Evolutionary conservation across 2,113 vertebrate genomes (phyloP).

Genomic region (Etheostoma spectabile): DNA sequence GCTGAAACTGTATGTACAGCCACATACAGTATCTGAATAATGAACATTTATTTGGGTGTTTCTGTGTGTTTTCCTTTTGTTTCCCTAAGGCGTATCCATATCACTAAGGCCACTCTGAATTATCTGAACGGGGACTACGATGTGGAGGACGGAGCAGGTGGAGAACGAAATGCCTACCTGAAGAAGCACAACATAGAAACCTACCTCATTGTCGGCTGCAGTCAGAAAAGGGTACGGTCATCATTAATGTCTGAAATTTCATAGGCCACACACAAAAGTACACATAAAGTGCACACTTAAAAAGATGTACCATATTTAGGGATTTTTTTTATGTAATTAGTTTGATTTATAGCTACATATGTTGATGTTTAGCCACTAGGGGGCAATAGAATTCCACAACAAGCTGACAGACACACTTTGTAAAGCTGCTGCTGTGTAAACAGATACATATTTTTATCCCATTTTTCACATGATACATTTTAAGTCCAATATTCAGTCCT

Average conservation of each 20-base stretch:
- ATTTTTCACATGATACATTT: background rate
- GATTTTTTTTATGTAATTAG: no score
- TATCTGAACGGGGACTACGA: constrained; percentile 99
- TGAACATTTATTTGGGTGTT: background rate
- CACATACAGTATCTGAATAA: background rate
- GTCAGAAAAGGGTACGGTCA: constrained; percentile 91
- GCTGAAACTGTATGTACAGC: no score
- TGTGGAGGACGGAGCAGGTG: constrained; percentile 94
- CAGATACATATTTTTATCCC: no score
- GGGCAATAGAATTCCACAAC: background rate
- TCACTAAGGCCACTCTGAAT: constrained; percentile 98
- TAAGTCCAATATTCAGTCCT: no score
- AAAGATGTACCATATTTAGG: background rate
- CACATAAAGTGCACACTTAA: background rate
- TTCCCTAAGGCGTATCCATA: constrained; percentile 97
- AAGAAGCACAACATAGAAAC: constrained; percentile 98
- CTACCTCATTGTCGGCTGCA: constrained; percentile 97
- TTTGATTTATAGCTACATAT: background rate
- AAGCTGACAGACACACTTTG: background rate
- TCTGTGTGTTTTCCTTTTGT: constrained; percentile 10
- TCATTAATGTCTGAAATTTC: background rate
- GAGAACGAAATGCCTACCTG: constrained; percentile 94
- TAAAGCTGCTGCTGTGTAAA: background rate
- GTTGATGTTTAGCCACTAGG: background rate
- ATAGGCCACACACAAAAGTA: no score